phyloP scores from a whole-genome alignment of 2,797 vertebrate genomes.

The Nasua narica region DNA sequence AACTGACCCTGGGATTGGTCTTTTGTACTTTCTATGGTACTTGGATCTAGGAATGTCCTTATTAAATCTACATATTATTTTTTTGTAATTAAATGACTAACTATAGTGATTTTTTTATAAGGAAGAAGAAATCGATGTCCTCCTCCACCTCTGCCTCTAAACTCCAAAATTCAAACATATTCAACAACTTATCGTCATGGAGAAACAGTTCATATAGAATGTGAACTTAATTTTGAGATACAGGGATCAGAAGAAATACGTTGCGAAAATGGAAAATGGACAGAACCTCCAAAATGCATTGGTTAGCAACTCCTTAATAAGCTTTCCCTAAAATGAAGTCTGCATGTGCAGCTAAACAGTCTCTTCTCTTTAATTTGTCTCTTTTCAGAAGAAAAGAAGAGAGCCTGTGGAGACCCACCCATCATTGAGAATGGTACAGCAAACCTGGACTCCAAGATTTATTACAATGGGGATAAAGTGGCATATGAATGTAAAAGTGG shows the following conservation, averaged over 20 bases:
- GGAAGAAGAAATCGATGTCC: constrained; percentile 83
- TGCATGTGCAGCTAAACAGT: background rate
- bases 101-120: constrained; percentile 35
- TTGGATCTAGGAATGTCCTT: background rate
- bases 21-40: background rate
- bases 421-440: background rate
- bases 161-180: constrained; percentile 25
- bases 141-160: constrained; percentile 79
- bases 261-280: constrained; percentile 85
- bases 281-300: constrained; percentile 79
- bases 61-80: too few species aligned
- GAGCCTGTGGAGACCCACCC: constrained; percentile 54
- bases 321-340: background rate
- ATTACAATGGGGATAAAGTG: constrained; percentile 55
- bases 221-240: constrained; percentile 70
- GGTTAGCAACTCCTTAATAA: constrained; percentile 72
- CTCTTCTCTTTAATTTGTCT: background rate
- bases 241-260: constrained; percentile 77
- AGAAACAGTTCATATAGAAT: constrained; percentile 74
- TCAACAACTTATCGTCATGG: constrained; percentile 70
- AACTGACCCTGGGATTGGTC: background rate
- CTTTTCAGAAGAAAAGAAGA: constrained; percentile 73
- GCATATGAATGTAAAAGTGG: constrained; percentile 58
- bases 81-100: background rate
- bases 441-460: background rate